These are phyloP conservation scores for Tanypteryx hageni DNA, from an alignment of 2,888 invertebrate species.

Conservation along the genomic window DNA sequence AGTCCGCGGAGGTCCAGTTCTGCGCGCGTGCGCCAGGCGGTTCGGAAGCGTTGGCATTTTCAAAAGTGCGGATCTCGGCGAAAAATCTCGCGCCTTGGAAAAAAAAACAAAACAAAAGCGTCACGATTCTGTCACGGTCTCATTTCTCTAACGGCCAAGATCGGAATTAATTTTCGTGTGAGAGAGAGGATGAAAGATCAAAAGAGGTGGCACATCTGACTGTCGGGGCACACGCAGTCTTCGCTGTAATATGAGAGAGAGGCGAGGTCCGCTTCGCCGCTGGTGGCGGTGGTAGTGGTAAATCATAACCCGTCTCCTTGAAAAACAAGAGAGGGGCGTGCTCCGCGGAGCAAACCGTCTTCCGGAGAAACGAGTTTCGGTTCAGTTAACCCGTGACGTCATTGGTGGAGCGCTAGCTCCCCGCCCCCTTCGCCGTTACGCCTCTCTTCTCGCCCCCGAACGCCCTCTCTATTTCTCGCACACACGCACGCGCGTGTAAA, in stretches of 20 bases:
- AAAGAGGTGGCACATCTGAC: background rate
- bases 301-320: constrained; percentile 58
- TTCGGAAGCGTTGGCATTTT: no score
- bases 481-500: background rate
- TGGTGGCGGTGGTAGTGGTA: constrained; percentile 16
- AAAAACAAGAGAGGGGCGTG: constrained; percentile 57
- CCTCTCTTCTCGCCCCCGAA: constrained; percentile 23
- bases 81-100: background rate
- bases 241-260: background rate
- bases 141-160: background rate
- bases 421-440: constrained; percentile 9
- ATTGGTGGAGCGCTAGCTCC: no score
- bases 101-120: background rate
- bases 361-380: constrained; percentile 52
- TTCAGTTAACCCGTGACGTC: constrained; percentile 56
- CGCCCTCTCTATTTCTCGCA: background rate
- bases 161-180: background rate
- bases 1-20: constrained; percentile 20
- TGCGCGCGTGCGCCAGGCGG: background rate
- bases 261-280: background rate
- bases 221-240: background rate
- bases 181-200: background rate
- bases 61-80: background rate
- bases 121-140: background rate
- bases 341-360: constrained; percentile 42